Conservation (phyloP, 2,888 invertebrate species). For the Lacanobia oleracea region DNA sequence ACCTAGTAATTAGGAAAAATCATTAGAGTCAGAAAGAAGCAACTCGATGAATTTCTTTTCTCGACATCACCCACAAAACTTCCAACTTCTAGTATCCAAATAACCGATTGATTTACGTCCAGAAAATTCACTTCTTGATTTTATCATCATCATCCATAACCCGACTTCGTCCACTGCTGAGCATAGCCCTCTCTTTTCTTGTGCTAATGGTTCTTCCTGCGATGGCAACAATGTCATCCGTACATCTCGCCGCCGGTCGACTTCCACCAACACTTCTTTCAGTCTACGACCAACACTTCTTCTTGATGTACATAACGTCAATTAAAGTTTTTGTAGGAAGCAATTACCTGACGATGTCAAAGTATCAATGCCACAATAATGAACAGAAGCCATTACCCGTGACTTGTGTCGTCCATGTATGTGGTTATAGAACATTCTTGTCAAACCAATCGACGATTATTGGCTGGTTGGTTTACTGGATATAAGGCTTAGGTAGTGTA, state of each 20-base stretch:
- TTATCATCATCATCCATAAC: too few species aligned
- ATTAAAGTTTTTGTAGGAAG: slow-evolving; percentile 32
- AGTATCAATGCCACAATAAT: slow-evolving; percentile 40
- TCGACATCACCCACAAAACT: neutral
- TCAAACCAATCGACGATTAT: slow-evolving; percentile 22
- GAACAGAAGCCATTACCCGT: slow-evolving; percentile 30
- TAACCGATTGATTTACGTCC: neutral
- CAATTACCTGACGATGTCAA: slow-evolving; percentile 31
- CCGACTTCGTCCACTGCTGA: too few species aligned
- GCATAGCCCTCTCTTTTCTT: too few species aligned
- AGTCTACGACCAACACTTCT: too few species aligned
- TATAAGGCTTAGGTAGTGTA: neutral
- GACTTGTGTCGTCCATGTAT: slow-evolving; percentile 24
- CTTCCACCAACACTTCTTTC: too few species aligned
- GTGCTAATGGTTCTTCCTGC: too few species aligned
- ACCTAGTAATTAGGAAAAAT: neutral
- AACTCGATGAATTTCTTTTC: neutral
- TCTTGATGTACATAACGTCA: slow-evolving; percentile 1
- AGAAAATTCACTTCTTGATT: neutral
- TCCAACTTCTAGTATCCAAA: too few species aligned
- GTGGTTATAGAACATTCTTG: slow-evolving; percentile 23
- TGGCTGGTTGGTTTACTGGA: slow-evolving; percentile 19
- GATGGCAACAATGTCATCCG: too few species aligned
- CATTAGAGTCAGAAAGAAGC: neutral
- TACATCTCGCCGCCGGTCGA: too few species aligned